phyloP scores from a whole-genome alignment of 2,797 vertebrate species.

The Darevskia nairensis region DNA sequence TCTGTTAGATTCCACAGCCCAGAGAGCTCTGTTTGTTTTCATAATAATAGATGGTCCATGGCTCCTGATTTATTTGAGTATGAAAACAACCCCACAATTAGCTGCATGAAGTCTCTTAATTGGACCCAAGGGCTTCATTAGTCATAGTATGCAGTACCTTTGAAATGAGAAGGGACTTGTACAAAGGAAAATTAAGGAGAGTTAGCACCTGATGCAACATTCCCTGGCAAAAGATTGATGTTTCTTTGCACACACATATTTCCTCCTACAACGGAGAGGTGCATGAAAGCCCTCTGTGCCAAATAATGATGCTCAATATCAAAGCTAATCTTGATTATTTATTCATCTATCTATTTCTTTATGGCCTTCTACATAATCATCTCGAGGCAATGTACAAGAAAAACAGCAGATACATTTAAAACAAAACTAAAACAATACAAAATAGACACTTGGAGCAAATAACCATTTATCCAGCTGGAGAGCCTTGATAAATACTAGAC shows the following conservation, averaged over 20 bases:
- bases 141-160: not conserved
- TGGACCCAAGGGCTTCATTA: conserved; percentile 42
- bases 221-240: not conserved
- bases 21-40: conserved; percentile 24
- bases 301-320: not conserved
- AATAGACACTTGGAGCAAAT: too few species aligned
- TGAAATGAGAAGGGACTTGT: conserved; percentile 30
- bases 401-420: too few species aligned
- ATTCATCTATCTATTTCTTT: too few species aligned
- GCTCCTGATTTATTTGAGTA: conserved; percentile 28
- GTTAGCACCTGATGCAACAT: not conserved
- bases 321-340: too few species aligned
- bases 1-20: not conserved
- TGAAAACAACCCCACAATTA: conserved; percentile 40
- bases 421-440: too few species aligned
- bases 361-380: too few species aligned
- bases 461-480: too few species aligned
- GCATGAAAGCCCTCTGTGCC: not conserved
- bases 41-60: conserved; percentile 19
- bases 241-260: not conserved
- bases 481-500: not conserved
- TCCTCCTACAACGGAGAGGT: not conserved
- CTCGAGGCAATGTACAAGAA: too few species aligned
- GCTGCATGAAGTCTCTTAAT: conserved; percentile 41
- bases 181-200: not conserved